These are phyloP conservation scores for Callipepla californica DNA, from an alignment of 2,113 vertebrate genomes.

Conservation along the genomic window DNA sequence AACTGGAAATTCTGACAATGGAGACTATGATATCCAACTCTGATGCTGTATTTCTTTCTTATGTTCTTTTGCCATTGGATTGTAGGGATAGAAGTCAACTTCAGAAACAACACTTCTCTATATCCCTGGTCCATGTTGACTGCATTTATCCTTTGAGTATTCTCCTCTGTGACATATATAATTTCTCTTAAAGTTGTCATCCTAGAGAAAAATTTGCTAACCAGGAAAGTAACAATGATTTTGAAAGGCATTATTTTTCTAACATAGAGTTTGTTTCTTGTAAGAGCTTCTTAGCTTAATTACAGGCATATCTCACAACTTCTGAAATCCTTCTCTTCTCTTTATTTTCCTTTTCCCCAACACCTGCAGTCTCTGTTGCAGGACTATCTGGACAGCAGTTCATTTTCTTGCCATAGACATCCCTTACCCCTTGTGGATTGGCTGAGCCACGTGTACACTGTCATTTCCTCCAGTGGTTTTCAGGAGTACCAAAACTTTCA, in stretches of 20 bases:
- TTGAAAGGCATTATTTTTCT: background rate
- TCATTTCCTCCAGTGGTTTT: background rate
- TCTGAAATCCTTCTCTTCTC: background rate
- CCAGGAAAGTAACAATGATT: background rate
- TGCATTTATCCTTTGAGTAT: background rate
- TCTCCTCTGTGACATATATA: background rate
- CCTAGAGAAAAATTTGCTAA: background rate
- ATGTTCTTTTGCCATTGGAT: background rate
- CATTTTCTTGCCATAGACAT: background rate
- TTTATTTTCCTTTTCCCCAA: background rate
- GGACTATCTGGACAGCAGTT: background rate
- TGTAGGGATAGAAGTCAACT: background rate
- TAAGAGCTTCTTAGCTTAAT: background rate
- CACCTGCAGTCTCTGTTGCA: background rate
- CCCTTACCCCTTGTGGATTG: background rate
- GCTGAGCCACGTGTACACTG: background rate
- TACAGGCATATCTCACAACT: background rate
- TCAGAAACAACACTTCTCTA: background rate
- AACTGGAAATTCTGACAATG: background rate
- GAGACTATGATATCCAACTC: background rate
- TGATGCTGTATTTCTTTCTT: background rate
- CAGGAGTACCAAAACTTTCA: background rate
- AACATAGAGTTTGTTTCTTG: background rate
- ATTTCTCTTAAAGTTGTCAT: background rate
- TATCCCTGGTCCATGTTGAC: background rate